These are phyloP conservation scores for Drosophila prostipennis DNA, from an alignment of 2,888 invertebrate genomes.

Conservation along the genomic window DNA sequence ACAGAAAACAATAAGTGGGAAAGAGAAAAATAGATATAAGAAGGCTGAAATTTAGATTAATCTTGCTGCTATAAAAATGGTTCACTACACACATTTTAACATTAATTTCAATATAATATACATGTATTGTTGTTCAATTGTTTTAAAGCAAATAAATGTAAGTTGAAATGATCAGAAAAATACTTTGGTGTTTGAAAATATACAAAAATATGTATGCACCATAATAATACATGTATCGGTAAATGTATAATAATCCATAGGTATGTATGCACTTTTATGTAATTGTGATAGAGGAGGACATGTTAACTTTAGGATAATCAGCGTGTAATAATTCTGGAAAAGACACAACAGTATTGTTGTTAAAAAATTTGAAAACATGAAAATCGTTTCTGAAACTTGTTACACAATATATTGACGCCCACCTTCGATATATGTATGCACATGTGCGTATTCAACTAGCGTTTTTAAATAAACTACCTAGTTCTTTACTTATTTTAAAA, in stretches of 20 bases:
- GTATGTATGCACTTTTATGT: not conserved
- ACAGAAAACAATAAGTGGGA: slow-evolving; percentile 58
- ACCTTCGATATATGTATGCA: not conserved
- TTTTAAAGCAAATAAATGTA: slow-evolving; percentile 4
- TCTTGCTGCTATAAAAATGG: slow-evolving; percentile 19
- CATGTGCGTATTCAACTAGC: not conserved
- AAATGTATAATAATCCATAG: not conserved
- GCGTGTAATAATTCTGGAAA: slow-evolving; percentile 4
- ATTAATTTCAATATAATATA: slow-evolving; percentile 18
- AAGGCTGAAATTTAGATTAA: slow-evolving; percentile 79
- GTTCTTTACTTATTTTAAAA: not conserved
- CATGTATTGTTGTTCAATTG: not conserved
- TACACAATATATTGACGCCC: not conserved
- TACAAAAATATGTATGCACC: not conserved
- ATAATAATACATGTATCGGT: not conserved
- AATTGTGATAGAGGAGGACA: not conserved
- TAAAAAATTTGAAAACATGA: not conserved
- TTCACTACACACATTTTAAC: slow-evolving; percentile 16
- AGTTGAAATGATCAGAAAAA: not conserved
- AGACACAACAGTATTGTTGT: not conserved
- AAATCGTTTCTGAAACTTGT: not conserved
- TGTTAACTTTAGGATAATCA: not conserved
- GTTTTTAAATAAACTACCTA: not conserved
- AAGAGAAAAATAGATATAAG: slow-evolving; percentile 59
- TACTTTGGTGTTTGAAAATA: slow-evolving; percentile 1